Conservation (phyloP, 2,888 invertebrate genomes). For the Petrolisthes cinctipes region DNA sequence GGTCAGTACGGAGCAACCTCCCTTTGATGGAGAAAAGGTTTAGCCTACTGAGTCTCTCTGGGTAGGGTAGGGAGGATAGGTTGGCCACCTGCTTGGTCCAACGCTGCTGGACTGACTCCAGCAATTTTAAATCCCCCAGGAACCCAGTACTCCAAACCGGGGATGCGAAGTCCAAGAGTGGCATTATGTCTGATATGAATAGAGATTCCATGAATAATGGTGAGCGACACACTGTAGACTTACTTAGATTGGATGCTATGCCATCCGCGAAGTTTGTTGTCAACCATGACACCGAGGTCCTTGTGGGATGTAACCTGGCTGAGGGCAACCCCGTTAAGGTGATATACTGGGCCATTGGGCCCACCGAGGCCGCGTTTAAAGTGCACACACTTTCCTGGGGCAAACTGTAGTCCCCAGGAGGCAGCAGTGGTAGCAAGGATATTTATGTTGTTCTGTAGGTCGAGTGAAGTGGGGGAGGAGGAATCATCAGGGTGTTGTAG, state of each 20-base stretch:
- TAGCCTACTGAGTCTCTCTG: no score
- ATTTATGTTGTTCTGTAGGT: not conserved
- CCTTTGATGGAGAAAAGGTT: no score
- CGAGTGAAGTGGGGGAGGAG: not conserved
- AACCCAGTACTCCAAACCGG: no score
- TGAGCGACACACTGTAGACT: not conserved
- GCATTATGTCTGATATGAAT: not conserved
- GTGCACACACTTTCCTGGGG: conserved; percentile 8
- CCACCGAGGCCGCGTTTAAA: not conserved
- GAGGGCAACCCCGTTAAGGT: not conserved
- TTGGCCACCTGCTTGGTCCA: no score
- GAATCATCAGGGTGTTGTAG: not conserved
- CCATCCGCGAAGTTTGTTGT: not conserved
- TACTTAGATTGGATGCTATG: not conserved
- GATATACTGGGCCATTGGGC: not conserved
- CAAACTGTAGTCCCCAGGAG: not conserved
- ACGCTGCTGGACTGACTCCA: no score
- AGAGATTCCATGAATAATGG: not conserved
- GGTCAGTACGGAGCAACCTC: no score
- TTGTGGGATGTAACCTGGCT: not conserved
- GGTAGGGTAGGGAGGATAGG: no score
- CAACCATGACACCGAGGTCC: not conserved
- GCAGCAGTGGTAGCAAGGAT: not conserved
- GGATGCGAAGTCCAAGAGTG: no score
- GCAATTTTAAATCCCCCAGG: no score